A percentile compares a stretch with the other conserved stretches of the same genome.
Conservation (phyloP, 2,888 invertebrate genomes). For the Paralinhomoeus sp. region DNA sequence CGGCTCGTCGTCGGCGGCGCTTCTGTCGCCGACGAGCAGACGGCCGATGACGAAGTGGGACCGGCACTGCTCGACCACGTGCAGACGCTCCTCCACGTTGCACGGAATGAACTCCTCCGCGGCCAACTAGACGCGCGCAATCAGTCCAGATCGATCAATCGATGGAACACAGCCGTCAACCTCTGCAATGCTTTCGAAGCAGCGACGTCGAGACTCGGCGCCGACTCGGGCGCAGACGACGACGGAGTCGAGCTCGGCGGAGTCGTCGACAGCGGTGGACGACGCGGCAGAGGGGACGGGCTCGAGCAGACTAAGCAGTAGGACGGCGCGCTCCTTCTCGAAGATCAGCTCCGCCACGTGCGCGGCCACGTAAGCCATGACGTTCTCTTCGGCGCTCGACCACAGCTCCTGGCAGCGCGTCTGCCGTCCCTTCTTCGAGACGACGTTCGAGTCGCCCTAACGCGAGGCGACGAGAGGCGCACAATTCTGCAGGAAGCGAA, state of each 20-base stretch:
- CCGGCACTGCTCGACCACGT: conserved; percentile 10
- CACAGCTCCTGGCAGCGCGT: conserved; percentile 15
- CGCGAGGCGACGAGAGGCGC: conserved; percentile 5
- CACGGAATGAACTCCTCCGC: conserved; percentile 16
- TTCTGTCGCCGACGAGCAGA: not conserved
- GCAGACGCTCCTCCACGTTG: conserved; percentile 3
- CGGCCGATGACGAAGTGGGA: conserved; percentile 1
- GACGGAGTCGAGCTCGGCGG: no score
- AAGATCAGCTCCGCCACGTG: conserved; percentile 17
- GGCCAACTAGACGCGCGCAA: no score
- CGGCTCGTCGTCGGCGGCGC: not conserved
- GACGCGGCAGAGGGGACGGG: conserved; percentile 2
- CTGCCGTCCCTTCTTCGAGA: conserved; percentile 7
- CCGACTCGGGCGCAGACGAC: conserved; percentile 6
- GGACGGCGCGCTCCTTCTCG: not conserved
- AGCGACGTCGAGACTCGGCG: conserved; percentile 9
- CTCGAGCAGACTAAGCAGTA: conserved; percentile 11
- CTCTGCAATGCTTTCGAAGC: conserved; percentile 15
- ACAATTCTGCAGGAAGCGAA: not conserved
- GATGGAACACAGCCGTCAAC: not conserved
- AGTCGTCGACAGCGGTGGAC: not conserved
- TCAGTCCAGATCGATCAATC: no score
- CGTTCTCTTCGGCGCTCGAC: conserved; percentile 10
- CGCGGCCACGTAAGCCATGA: conserved; percentile 16
- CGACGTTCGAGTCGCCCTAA: conserved; percentile 5